These are phyloP conservation scores for Limnephilus rhombicus DNA, from an alignment of 2,888 invertebrate species.

Conservation along the genomic window DNA sequence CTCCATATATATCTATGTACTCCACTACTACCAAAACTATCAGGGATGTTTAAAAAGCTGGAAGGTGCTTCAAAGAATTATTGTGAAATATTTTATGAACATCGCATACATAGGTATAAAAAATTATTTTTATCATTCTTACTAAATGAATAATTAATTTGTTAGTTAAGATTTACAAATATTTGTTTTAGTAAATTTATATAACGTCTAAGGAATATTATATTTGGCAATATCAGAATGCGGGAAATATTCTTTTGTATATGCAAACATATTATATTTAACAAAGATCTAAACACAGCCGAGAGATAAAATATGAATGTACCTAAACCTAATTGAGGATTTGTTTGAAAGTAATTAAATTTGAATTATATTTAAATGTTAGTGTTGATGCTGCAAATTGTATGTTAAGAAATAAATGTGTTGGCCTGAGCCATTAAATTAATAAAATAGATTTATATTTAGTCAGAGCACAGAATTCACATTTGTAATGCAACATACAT, in stretches of 20 bases:
- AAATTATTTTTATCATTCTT: conserved; percentile 1
- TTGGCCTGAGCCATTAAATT: conserved; percentile 37
- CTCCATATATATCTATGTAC: background rate
- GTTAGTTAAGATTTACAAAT: conserved; percentile 5
- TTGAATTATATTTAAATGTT: conserved; percentile 45
- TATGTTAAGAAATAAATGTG: conserved; percentile 43
- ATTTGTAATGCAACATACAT: background rate
- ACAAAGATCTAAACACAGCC: conserved; percentile 6
- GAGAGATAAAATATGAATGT: background rate
- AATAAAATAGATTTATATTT: conserved; percentile 7
- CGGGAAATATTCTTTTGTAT: conserved; percentile 3
- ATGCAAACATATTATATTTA: conserved; percentile 10
- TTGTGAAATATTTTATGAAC: background rate
- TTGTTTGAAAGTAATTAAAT: conserved; percentile 36
- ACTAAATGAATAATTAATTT: conserved; percentile 15
- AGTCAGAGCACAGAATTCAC: conserved; percentile 44
- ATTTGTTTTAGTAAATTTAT: conserved; percentile 3
- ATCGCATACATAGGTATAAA: background rate
- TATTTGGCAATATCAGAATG: conserved; percentile 27
- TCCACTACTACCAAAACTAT: background rate
- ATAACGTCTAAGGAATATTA: background rate
- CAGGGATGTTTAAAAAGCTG: background rate
- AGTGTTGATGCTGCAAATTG: conserved; percentile 53
- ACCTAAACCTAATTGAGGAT: conserved; percentile 11
- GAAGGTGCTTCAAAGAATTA: conserved; percentile 25